These are phyloP conservation scores for Equus przewalskii DNA, from an alignment of 2,113 vertebrate species.

Conservation along the genomic window DNA sequence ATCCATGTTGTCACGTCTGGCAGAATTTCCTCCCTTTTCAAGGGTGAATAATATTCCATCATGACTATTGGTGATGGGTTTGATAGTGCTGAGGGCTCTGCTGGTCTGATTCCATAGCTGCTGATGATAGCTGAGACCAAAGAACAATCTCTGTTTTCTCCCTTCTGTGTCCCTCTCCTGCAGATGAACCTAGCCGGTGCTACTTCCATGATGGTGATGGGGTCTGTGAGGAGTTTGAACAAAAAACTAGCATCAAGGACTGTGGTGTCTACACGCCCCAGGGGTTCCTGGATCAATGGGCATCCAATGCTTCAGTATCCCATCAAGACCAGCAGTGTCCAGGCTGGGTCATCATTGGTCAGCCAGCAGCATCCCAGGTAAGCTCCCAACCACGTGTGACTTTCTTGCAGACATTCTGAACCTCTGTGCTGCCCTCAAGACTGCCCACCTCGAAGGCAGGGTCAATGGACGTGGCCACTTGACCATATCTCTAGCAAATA, in stretches of 20 bases:
- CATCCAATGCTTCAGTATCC: constrained; percentile 94
- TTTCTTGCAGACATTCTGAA: background rate
- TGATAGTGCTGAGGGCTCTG: background rate
- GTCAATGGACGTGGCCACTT: background rate
- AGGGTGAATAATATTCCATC: background rate
- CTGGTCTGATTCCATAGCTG: background rate
- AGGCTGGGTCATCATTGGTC: constrained; percentile 95
- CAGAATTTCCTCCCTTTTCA: background rate
- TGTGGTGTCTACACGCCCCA: constrained; percentile 97
- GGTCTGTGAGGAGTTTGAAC: constrained; percentile 98
- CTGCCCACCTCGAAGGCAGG: background rate
- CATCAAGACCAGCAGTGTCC: constrained; percentile 96
- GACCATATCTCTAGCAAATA: background rate
- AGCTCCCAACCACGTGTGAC: background rate
- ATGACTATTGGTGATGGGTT: background rate
- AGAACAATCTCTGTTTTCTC: background rate
- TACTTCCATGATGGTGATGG: constrained; percentile 98
- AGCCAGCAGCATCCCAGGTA: constrained; percentile 97
- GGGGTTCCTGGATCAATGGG: constrained; percentile 98
- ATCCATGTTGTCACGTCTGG: background rate
- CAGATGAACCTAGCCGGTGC: constrained; percentile 97
- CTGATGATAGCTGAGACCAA: background rate
- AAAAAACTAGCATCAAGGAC: constrained; percentile 96
- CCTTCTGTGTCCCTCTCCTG: background rate
- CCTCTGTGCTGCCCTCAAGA: background rate